phyloP scores from a whole-genome alignment of 2,797 vertebrate species.

The Sphenopsis melanotis region DNA sequence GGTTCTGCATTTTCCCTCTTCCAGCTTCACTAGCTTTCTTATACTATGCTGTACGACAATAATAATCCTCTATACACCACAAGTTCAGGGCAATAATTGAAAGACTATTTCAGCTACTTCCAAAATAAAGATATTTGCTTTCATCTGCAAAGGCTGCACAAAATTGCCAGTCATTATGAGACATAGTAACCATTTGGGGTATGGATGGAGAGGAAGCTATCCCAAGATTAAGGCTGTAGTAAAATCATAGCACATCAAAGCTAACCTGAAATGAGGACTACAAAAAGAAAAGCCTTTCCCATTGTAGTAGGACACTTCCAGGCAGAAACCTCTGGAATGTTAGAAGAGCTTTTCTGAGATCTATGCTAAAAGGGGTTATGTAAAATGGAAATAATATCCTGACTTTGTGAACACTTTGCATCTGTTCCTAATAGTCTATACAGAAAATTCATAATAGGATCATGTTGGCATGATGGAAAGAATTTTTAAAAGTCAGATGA shows the following conservation, averaged over 20 bases:
- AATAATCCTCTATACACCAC: background rate
- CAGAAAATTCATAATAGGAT: background rate
- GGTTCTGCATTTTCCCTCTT: background rate
- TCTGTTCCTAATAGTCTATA: background rate
- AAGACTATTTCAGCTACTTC: background rate
- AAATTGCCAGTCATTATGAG: background rate
- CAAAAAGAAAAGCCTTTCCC: background rate
- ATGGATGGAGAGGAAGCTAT: background rate
- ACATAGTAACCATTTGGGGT: background rate
- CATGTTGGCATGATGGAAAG: accelerated
- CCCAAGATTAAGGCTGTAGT: background rate
- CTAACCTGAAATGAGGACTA: background rate
- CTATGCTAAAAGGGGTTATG: accelerated
- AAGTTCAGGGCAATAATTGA: background rate
- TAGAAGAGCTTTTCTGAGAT: background rate
- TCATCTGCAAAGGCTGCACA: background rate
- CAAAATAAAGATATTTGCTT: background rate
- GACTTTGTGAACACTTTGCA: background rate
- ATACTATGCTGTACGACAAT: too few species aligned
- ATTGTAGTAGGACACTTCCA: background rate
- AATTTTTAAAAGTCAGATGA: background rate
- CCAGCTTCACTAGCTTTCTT: background rate
- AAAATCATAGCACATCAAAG: constrained; percentile 19
- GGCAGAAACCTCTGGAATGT: background rate
- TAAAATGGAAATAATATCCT: background rate